Conservation (phyloP, 2,888 invertebrate species). For the Drosophila lutescens region DNA sequence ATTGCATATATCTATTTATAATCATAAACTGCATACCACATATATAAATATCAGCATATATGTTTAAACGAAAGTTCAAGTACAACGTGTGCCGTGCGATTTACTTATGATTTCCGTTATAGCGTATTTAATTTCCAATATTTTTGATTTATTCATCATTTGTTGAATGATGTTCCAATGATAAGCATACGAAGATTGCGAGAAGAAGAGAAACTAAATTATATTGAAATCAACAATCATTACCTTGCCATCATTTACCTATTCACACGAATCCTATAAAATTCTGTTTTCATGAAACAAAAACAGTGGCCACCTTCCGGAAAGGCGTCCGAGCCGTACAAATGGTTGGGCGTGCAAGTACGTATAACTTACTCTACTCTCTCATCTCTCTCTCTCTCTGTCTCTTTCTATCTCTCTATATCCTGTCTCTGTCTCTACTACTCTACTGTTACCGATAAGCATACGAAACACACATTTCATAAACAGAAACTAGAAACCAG, state of each 20-base stretch:
- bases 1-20: constrained; percentile 48
- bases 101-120: constrained; percentile 39
- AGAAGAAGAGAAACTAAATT: neutral
- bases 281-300: constrained; percentile 84
- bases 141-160: constrained; percentile 30
- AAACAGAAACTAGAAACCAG: constrained; percentile 1
- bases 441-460: constrained; percentile 55
- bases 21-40: constrained; percentile 59
- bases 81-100: constrained; percentile 62
- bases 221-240: constrained; percentile 62
- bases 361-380: constrained; percentile 86
- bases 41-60: constrained; percentile 50
- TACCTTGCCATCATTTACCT: constrained; percentile 83
- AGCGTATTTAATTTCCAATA: constrained; percentile 25
- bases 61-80: constrained; percentile 48
- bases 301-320: constrained; percentile 99
- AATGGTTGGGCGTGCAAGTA: constrained; percentile 99
- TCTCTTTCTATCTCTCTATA: constrained; percentile 43
- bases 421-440: constrained; percentile 50
- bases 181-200: constrained; percentile 13
- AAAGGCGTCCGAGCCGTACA: constrained; percentile 99
- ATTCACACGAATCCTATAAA: constrained; percentile 84
- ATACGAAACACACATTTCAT: constrained; percentile 52
- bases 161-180: constrained; percentile 42
- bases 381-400: constrained; percentile 44